Evolutionary conservation across 2,113 vertebrate genomes (phyloP), one percentile per base, ranked within the genome.

Genomic region (Corythoichthys haematopterus): DNA sequence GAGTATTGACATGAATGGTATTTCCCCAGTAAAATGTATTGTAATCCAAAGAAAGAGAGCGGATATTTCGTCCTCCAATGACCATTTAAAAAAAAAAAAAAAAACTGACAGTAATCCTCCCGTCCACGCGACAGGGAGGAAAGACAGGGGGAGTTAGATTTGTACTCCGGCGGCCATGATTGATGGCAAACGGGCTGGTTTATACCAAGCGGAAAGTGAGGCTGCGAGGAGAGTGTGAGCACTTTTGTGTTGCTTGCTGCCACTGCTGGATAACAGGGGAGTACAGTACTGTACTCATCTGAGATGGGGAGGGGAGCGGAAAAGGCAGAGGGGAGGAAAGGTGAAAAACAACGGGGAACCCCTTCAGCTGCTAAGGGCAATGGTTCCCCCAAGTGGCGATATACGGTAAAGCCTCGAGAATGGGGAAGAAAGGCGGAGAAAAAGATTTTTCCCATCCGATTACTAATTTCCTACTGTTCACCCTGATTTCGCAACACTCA

Each of bases 1-100:
- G 76, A 89, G 89, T 84, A 80, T 90, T 90, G 91, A 91, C 91
- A 91, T 91, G 91, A 89, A 92, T 91, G 86, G 83, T 88, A 64
- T 82, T 85, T 89, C 83, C 81, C 80, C 78, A 58, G 69, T 77
- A 75, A 84, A 88, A 81, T 80, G 80, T 81, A 59, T 75, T 77
- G 78, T 81, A 85, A 85, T 84, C 81, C 85, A 68, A 79, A 60
- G 78, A 61, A 80, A 79, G 75, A 84, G 85, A 84, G 80, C 80
- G 70, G 78, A 78, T 61, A 20, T 61, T 11, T 61, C 59, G 40
- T 61, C 60, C 60, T 28, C 10, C 40, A 28, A 45, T 5, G 16
- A 45, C 12, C 60, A n/a, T 20, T 10, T 11, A 61, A 57, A 61
- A 36, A 9, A 20, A 28, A 28, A 12, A 16, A 50, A 8, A 52